Base-by-base conservation (phyloP, 2,113 vertebrate genomes). In the Cephalopterus ornatus region DNA sequence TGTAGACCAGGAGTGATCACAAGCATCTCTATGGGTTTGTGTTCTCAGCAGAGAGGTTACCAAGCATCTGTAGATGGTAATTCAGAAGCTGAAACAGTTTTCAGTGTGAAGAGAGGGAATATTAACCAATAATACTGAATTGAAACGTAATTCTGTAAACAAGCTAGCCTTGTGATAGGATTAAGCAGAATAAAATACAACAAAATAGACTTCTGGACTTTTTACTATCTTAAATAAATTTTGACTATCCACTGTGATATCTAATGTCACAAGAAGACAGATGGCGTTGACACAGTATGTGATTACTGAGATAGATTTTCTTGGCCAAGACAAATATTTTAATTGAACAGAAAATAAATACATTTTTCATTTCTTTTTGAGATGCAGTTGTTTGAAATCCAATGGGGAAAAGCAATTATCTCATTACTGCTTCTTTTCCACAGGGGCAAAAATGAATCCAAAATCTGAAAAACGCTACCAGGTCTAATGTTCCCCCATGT, bases 251-350 rank as follows among this genome's bases (percentile, higher is more conserved):
- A n/a, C 47, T 66, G 32, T 74, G 68, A 44, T 63, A 67, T 9
- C 16, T 91, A 32, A 68, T 78, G 68, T 81, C 72, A 84, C 61
- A 87, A 67, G 62, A 83, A 84, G 56, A 85, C 85, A 86, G 83
- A 86, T 80, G 76, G 44, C 84, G 49, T 93, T 95, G 80, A 77
- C 70, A 91, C 47, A 89, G 70, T 44, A 56, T 63, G 65, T 12
- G 71, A 89, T 81, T 95, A 89, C 61, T 92, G 63, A 91, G 72
- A 74, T 8, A 93, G 65, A 56, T 87, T 81, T 67, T 74, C 77
- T 87, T 72, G 56, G 52, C 71, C 90, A 95, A 96, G 52, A 85
- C 32, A 95, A 92, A 93, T 83, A 92, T 56, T 94, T 88, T 79
- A 87, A 55, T 39, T 85, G 39, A 87, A 93, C 16, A 70, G 41